Percentiles rank a stretch among this genome's conserved stretches.
Evolutionary conservation across 2,888 invertebrate genomes (phyloP).

Genomic region (Hoplodrina blanda): DNA sequence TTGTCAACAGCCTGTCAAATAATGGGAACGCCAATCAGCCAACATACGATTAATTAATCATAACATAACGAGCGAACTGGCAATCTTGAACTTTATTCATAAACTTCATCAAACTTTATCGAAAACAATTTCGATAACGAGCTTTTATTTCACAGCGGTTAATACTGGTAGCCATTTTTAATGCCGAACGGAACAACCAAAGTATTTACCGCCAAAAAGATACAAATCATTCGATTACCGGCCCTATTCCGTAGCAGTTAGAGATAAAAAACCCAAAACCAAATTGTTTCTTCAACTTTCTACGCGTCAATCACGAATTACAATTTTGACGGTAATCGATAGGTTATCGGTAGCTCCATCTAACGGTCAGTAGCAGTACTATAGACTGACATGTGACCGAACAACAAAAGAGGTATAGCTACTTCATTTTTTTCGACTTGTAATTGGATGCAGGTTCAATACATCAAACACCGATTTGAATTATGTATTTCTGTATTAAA

Average conservation of each 20-base stretch:
- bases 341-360: constrained; percentile 82
- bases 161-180: constrained; percentile 81
- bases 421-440: constrained; percentile 41
- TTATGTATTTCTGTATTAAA: neutral
- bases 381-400: constrained; percentile 66
- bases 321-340: constrained; percentile 80
- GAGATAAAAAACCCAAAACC: constrained; percentile 22
- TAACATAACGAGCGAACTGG: constrained; percentile 65
- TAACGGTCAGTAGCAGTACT: constrained; percentile 81
- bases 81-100: constrained; percentile 69
- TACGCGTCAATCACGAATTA: constrained; percentile 80
- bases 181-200: constrained; percentile 62
- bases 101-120: constrained; percentile 72
- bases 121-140: constrained; percentile 83
- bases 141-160: constrained; percentile 74
- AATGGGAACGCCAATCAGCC: constrained; percentile 34
- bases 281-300: constrained; percentile 72
- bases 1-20: constrained; percentile 52
- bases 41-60: constrained; percentile 67
- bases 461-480: constrained; percentile 11
- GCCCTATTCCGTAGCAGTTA: constrained; percentile 66
- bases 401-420: constrained; percentile 51
- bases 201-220: constrained; percentile 43
- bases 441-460: constrained; percentile 27
- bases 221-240: constrained; percentile 55